These are phyloP conservation scores for Spinibarbus caldwelli DNA, from an alignment of 2,797 vertebrate genomes.

Conservation along the genomic window DNA sequence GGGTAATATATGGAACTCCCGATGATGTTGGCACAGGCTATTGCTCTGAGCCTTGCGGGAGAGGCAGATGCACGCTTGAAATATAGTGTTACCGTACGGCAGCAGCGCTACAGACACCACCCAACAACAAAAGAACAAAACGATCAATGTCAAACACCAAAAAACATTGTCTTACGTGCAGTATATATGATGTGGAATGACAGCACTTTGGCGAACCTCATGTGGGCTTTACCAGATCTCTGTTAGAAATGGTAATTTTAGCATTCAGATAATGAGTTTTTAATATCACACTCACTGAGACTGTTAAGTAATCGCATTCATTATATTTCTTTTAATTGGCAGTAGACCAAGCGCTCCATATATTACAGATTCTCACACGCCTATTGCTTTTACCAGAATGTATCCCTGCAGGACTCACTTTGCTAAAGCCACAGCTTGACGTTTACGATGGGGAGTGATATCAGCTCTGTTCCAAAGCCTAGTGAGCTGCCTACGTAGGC, in stretches of 20 bases:
- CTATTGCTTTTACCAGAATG: conserved; percentile 2
- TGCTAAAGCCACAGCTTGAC: conserved; percentile 21
- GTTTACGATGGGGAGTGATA: not conserved
- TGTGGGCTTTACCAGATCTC: conserved; percentile 38
- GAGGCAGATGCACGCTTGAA: conserved; percentile 55
- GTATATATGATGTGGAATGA: too few species aligned
- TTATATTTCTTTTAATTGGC: conserved; percentile 44
- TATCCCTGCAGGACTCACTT: conserved; percentile 9
- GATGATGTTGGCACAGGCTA: conserved; percentile 59
- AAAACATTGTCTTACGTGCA: conserved; percentile 23
- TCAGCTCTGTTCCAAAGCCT: conserved; percentile 10
- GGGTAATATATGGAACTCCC: conserved; percentile 59
- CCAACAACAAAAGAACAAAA: conserved; percentile 49
- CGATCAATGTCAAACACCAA: conserved; percentile 35
- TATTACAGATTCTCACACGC: conserved; percentile 15
- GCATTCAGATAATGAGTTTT: conserved; percentile 46
- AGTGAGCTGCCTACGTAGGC: conserved; percentile 20
- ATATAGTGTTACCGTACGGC: conserved; percentile 26
- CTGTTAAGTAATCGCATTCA: conserved; percentile 40
- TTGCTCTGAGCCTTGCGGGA: conserved; percentile 54
- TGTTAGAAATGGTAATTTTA: conserved; percentile 44
- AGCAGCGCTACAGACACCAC: conserved; percentile 18
- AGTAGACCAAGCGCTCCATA: conserved; percentile 2
- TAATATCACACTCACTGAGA: conserved; percentile 44
- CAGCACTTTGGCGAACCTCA: conserved; percentile 16